A percentile compares a stretch with the other conserved stretches of the same genome.
Conservation (phyloP, 2,113 vertebrate genomes). For the Seriola rivoliana region DNA sequence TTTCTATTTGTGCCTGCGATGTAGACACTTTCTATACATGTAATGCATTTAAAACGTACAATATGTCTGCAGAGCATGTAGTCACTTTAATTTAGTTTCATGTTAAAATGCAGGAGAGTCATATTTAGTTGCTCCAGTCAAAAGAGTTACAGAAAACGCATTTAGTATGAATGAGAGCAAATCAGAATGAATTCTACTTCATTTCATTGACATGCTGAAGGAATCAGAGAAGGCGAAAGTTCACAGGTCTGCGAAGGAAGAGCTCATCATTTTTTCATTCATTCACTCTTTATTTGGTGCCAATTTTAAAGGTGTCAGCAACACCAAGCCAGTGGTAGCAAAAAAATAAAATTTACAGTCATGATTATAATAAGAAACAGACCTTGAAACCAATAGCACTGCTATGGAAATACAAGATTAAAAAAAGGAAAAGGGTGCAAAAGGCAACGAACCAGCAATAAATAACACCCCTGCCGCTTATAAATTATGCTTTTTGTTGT, state of each 20-base stretch:
- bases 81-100: background rate
- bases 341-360: background rate
- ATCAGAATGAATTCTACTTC: background rate
- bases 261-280: background rate
- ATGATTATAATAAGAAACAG: background rate
- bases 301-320: too few relatives aligned
- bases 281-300: background rate
- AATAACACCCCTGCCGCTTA: background rate
- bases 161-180: background rate
- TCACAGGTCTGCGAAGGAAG: background rate
- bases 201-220: too few relatives aligned
- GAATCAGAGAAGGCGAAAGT: too few relatives aligned
- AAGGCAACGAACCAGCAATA: background rate
- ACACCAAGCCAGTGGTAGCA: background rate
- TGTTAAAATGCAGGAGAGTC: background rate
- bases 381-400: background rate
- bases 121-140: background rate
- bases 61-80: background rate
- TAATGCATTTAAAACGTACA: background rate
- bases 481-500: too few relatives aligned
- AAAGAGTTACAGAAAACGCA: background rate
- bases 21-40: constrained; percentile 19
- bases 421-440: background rate
- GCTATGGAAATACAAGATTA: background rate
- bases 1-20: constrained; percentile 33